Conservation (phyloP, 1,140 invertebrate genomes). For the Melitaea cinxia region DNA sequence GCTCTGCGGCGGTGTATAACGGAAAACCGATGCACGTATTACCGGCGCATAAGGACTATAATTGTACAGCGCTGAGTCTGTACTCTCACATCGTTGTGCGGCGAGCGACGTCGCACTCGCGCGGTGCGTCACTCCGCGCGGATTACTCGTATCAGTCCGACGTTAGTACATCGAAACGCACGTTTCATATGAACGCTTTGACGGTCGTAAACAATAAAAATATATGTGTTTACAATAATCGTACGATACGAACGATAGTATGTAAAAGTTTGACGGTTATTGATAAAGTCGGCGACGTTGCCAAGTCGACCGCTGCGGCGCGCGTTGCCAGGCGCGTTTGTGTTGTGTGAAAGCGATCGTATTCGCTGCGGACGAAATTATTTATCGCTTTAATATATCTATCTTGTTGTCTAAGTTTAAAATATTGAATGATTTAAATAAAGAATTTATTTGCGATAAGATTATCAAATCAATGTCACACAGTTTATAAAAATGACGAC, state of each 20-base stretch:
- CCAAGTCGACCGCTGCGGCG: slow-evolving; percentile 14
- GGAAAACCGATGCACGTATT: neutral
- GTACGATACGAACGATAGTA: neutral
- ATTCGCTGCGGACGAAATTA: neutral
- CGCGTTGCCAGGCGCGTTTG: neutral
- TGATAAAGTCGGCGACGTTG: slow-evolving; percentile 3
- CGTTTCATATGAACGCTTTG: neutral
- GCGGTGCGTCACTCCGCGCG: slow-evolving; percentile 47
- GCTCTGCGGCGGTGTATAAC: slow-evolving; percentile 11
- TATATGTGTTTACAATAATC: slow-evolving; percentile 1
- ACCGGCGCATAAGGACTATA: neutral
- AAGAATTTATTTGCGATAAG: too few species aligned
- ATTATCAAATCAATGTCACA: too few species aligned
- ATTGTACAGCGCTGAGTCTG: neutral
- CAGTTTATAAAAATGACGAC: slow-evolving; percentile 31
- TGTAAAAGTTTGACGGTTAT: neutral
- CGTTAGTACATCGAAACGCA: slow-evolving; percentile 16
- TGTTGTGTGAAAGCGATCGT: neutral
- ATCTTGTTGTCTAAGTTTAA: too few species aligned
- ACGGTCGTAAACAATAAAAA: too few species aligned
- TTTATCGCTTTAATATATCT: neutral
- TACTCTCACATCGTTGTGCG: neutral
- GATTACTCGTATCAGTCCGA: slow-evolving; percentile 30
- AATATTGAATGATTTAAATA: too few species aligned
- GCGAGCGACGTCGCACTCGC: slow-evolving; percentile 8